Evolutionary conservation across 1,140 invertebrate species (phyloP), one percentile per base, ranked within the genome.

Genomic region (Teleogryllus occipitalis): DNA sequence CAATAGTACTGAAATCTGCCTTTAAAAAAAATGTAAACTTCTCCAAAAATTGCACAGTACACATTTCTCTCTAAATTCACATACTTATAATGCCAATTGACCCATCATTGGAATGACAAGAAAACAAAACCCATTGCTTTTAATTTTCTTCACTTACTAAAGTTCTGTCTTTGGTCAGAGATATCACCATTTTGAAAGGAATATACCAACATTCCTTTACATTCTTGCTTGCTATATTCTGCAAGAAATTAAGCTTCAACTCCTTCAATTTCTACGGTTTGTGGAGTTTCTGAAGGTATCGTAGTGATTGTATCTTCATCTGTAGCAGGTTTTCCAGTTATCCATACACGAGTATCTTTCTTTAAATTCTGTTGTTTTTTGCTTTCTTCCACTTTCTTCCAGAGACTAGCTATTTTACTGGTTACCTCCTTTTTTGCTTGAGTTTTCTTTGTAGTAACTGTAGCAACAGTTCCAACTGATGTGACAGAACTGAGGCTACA

Each of bases 401-500:
- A 97, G 15, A 97, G 87, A 83, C 90, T 94, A 1, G 95, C 94
- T 73, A 97, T 96, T 85, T 95, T 96, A 85, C 95, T 96, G 4
- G 93, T 91, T 2, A 94, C 91, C 81, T 94, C 92, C 83, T 93
- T 93, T 15, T 91, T 87, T 7, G 86, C 83, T 46, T 86, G 86
- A 46, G 87, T 87, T 78, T 54, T 87, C 84, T 82, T 88, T 86
- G 82, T 85, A 86, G 81, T 84, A 82, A 81, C 75, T 14, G 54
- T 10, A 65, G 54, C 54, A 14, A 65, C 54, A 14, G 54, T 65
- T 27, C 78, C 48, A 8, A 21, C 78, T 7, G 78, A 81, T 18
- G 83, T 82, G 27, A 82, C 80, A 15, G 83, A 90, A 81, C 91
- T 90, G 79, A 93, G 87, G 84, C 90, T 89, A 47, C 91, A 88